Evolutionary conservation across 2,888 invertebrate genomes (phyloP).

Genomic region (Emmelina monodactyla): DNA sequence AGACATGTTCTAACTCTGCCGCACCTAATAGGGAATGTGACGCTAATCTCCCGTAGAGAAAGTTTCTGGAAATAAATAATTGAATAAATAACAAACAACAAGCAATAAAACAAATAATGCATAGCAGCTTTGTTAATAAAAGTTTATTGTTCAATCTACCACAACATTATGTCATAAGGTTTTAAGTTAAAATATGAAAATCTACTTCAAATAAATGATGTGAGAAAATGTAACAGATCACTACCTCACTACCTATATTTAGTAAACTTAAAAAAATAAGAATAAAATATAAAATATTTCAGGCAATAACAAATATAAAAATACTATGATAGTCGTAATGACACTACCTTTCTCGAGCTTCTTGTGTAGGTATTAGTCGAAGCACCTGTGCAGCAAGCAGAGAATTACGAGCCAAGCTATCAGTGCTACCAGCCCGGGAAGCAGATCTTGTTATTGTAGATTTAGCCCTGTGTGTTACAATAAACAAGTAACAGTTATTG

Average conservation of each 20-base stretch:
- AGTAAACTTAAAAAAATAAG: conserved; percentile 2
- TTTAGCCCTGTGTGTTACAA: conserved; percentile 32
- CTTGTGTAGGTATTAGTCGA: conserved; percentile 82
- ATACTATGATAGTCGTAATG: conserved; percentile 8
- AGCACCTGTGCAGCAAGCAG: conserved; percentile 81
- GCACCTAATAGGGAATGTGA: conserved; percentile 84
- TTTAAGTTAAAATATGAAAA: no score
- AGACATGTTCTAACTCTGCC: conserved; percentile 83
- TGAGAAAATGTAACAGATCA: no score
- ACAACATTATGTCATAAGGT: no score
- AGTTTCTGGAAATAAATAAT: conserved; percentile 66
- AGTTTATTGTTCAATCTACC: no score
- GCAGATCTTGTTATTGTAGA: conserved; percentile 48
- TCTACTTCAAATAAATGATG: no score
- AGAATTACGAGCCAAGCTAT: conserved; percentile 76
- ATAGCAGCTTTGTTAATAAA: no score
- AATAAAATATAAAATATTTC: conserved; percentile 1
- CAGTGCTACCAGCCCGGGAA: conserved; percentile 63
- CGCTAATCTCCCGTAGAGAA: conserved; percentile 80
- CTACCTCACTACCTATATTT: conserved; percentile 2
- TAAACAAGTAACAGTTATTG: background rate
- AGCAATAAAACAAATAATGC: no score
- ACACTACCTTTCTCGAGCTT: conserved; percentile 82
- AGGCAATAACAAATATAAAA: conserved; percentile 4
- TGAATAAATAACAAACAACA: no score